Evolutionary conservation across 2,888 invertebrate genomes (phyloP), one percentile per base, ranked within the genome.

Genomic region (Electrophaes corylata): DNA sequence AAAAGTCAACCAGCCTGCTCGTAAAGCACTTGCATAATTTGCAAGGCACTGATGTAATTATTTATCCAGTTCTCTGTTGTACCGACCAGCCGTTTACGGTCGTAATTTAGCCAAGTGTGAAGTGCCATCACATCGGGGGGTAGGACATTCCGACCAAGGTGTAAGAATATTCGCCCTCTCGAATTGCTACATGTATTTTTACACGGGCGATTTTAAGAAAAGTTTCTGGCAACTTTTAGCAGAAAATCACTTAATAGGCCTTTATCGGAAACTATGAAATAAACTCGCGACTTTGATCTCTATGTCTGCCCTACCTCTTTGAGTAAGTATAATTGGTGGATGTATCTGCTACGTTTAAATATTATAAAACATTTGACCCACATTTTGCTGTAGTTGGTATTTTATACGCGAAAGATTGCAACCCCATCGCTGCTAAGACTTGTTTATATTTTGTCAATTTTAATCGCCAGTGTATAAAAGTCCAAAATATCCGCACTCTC

Each of bases 101-200:
- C 86, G 87, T 90, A 86, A 89, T 89, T 90, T 88, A 86, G 82
- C 84, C 81, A 89, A 85, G 90, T 90, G 91, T 83, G 86, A 89
- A 90, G 86, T 91, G 83, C 86, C 84, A 80, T 88, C 90, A 83
- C 91, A 84, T 85, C 90, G 76, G 91, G 91, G 90, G 90, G 89
- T 84, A 86, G 63, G 74, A 76, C 83, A 86, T 85, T 83, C 87
- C 79, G 65, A 78, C 77, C 77, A 78, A 85, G 84, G 85, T 86
- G 86, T 83, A 82, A 84, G 83, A 81, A 84, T 83, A 83, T 83
- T 81, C 75, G 79, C 77, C 78, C 79, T 78, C 80, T 80, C 84
- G 86, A 84, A 88, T 89, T 78, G 80, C 81, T 79, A 79, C 82
- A 37, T 26, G 37, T 44, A 16, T 3, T 37, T 19, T 18, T 50